Evolutionary conservation across 2,113 vertebrate genomes (phyloP).

Genomic region (Gracilinanus agilis): DNA sequence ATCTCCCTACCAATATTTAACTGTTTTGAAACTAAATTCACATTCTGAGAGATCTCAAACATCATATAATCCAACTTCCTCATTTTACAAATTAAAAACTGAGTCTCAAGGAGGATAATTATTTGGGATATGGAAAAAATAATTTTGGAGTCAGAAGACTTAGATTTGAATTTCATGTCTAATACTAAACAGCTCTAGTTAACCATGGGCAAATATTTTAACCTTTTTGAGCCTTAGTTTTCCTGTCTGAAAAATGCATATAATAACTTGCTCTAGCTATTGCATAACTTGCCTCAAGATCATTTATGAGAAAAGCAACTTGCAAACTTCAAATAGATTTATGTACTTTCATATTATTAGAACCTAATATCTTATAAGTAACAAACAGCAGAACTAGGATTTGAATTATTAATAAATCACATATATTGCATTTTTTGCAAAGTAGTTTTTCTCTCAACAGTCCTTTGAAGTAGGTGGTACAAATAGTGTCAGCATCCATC

Average conservation of each 20-base stretch:
- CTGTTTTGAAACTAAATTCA: neutral
- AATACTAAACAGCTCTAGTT: neutral
- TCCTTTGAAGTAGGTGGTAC: neutral
- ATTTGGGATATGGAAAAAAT: neutral
- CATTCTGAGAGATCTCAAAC: neutral
- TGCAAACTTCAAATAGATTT: neutral
- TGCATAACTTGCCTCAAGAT: neutral
- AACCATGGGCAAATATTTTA: neutral
- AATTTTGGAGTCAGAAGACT: slow-evolving; percentile 22
- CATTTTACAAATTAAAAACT: neutral
- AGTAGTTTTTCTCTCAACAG: neutral
- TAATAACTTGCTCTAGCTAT: neutral
- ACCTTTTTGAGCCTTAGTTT: slow-evolving; percentile 26
- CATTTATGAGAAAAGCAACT: neutral
- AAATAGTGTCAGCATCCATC: neutral
- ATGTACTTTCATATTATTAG: neutral
- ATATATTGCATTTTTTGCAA: neutral
- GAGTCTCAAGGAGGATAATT: neutral
- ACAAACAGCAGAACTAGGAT: neutral
- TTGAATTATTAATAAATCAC: neutral
- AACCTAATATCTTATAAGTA: neutral
- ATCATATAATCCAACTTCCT: neutral
- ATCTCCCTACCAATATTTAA: neutral
- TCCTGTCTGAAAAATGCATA: slow-evolving; percentile 11
- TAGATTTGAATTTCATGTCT: neutral